Evolutionary conservation across 2,888 invertebrate genomes (phyloP).

Genomic region (Tetranychus truncatus): DNA sequence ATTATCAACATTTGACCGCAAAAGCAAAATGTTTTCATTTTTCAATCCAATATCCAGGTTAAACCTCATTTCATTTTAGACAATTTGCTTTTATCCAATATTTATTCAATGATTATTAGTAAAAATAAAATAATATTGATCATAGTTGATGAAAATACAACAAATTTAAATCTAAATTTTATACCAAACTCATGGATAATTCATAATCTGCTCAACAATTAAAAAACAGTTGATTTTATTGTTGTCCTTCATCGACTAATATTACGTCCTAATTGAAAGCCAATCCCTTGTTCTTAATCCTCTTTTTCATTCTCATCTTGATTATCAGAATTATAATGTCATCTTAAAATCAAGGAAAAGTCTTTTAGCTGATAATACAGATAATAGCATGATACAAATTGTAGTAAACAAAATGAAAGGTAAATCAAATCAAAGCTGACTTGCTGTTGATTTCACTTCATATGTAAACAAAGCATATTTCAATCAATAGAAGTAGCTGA

Average conservation of each 20-base stretch:
- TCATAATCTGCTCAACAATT: too few relatives aligned
- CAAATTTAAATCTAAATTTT: too few relatives aligned
- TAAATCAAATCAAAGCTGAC: too few relatives aligned
- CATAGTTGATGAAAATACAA: too few relatives aligned
- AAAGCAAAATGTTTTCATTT: not conserved
- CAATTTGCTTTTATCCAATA: not conserved
- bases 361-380: not conserved
- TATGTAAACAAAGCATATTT: too few relatives aligned
- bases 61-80: not conserved
- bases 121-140: too few relatives aligned
- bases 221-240: not conserved
- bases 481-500: too few relatives aligned
- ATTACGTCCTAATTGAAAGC: not conserved
- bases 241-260: not conserved
- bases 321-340: not conserved
- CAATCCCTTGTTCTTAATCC: conserved; percentile 1
- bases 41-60: not conserved
- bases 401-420: too few relatives aligned
- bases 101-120: too few relatives aligned
- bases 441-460: too few relatives aligned
- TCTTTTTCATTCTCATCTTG: not conserved
- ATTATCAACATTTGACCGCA: not conserved
- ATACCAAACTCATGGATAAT: too few relatives aligned
- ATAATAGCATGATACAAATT: too few relatives aligned
- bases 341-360: not conserved